Evolutionary conservation across 2,113 vertebrate species (phyloP).

Genomic region (Excalfactoria chinensis): DNA sequence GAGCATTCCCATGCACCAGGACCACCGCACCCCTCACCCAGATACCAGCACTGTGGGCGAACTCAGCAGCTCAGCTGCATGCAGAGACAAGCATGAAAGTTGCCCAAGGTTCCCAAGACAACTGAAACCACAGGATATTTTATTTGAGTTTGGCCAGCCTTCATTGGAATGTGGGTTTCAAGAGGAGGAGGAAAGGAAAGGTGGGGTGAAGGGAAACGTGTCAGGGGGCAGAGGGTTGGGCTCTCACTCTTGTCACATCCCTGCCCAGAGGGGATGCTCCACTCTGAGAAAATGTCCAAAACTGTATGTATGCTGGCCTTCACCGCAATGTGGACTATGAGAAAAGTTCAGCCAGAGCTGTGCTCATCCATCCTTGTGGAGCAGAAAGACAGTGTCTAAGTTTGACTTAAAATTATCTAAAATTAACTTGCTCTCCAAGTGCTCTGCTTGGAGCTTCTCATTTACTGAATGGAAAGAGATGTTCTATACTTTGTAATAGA

Average conservation of each 20-base stretch:
- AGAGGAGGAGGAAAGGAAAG: background rate
- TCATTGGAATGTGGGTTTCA: background rate
- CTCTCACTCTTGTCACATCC: background rate
- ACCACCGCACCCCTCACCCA: slow-evolving; percentile 14
- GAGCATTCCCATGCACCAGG: slow-evolving; percentile 20
- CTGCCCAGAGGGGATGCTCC: background rate
- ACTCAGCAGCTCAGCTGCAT: background rate
- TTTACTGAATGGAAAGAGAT: background rate
- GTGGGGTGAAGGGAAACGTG: background rate
- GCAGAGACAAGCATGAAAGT: slow-evolving; percentile 10
- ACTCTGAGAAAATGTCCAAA: background rate
- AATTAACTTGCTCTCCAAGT: background rate
- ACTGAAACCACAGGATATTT: background rate
- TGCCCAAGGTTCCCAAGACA: background rate
- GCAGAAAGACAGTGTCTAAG: background rate
- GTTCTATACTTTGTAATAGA: slow-evolving; percentile 14
- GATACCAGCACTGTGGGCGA: background rate
- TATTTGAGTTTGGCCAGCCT: background rate
- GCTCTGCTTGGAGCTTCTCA: background rate
- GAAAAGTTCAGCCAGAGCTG: background rate
- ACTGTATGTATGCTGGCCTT: background rate
- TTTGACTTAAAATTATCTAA: background rate
- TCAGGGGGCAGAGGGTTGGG: rapidly evolving
- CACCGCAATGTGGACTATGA: background rate
- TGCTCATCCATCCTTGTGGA: background rate